Percentiles rank a stretch among this genome's conserved stretches.
Conservation (phyloP, 2,113 vertebrate genomes). For the Climacteris rufus region DNA sequence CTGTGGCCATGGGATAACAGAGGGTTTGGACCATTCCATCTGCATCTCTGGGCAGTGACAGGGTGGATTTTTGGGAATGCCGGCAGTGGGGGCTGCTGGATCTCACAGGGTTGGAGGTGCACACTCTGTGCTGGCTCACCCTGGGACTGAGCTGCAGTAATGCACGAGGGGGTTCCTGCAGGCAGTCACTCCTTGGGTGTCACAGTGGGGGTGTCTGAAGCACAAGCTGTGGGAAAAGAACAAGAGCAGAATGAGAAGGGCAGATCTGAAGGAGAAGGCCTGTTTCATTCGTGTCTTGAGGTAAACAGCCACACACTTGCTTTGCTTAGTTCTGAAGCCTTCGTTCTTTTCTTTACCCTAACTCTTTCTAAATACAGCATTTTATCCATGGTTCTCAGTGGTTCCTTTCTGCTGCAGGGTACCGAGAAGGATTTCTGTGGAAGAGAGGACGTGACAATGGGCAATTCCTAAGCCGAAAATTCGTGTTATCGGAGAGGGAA, state of each 20-base stretch:
- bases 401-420: conserved; percentile 72
- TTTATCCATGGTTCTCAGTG: background rate
- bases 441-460: conserved; percentile 94
- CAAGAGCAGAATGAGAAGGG: background rate
- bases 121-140: background rate
- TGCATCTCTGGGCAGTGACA: background rate
- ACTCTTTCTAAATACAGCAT: fast-evolving
- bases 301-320: background rate
- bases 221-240: background rate
- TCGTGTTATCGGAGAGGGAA: conserved; percentile 90
- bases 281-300: background rate
- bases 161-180: background rate
- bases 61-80: fast-evolving
- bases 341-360: background rate
- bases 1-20: background rate
- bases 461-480: conserved; percentile 92
- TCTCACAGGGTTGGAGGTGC: fast-evolving
- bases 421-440: conserved; percentile 94
- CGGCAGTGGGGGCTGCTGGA: background rate
- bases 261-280: background rate
- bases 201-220: background rate
- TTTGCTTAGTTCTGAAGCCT: background rate
- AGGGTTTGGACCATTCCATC: background rate
- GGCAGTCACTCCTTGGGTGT: background rate
- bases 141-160: background rate